Conservation (phyloP, 2,113 vertebrate genomes). For the Orycteropus afer region DNA sequence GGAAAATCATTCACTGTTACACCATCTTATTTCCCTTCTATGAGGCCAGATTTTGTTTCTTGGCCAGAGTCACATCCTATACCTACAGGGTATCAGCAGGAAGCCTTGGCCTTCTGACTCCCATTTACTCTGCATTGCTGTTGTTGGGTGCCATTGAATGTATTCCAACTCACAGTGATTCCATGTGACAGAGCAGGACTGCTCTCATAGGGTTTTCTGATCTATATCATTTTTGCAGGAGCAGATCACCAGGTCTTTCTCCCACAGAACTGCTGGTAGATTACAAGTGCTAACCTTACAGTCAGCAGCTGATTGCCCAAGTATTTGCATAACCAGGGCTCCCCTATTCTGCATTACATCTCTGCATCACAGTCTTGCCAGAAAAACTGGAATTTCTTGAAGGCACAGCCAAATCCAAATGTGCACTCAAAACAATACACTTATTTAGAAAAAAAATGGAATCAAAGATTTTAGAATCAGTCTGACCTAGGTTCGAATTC, state of each 20-base stretch:
- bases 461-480: slow-evolving; percentile 10
- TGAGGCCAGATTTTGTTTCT: background rate
- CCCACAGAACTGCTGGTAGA: background rate
- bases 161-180: background rate
- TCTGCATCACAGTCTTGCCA: background rate
- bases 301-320: background rate
- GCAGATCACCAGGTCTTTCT: background rate
- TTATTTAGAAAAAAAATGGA: background rate
- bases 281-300: background rate
- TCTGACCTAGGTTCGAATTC: background rate
- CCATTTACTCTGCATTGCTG: background rate
- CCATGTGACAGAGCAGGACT: background rate
- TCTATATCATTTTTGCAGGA: no score
- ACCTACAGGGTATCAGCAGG: background rate
- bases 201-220: background rate
- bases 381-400: background rate
- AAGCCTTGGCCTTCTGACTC: background rate
- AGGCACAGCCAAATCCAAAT: background rate
- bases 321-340: background rate
- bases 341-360: background rate
- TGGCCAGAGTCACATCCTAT: background rate
- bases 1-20: background rate
- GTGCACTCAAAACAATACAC: background rate
- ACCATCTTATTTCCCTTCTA: background rate
- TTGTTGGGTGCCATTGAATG: background rate